phyloP scores from a whole-genome alignment of 2,888 invertebrate species.

The Synergus laeviventris region DNA sequence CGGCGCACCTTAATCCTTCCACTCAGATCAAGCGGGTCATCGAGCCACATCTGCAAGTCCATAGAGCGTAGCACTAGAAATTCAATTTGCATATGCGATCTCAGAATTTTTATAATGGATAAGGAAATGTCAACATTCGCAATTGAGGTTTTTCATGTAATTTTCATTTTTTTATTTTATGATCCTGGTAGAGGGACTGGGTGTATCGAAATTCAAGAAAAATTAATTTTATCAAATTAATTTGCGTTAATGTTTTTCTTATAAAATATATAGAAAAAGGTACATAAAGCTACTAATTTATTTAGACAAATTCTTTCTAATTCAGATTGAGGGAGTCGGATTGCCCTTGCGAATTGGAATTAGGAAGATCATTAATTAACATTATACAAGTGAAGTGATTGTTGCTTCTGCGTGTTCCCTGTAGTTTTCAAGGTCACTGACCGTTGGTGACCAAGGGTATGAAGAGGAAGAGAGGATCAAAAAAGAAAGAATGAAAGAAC shows the following conservation, averaged over 20 bases:
- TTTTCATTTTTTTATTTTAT: no score
- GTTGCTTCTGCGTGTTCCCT: background rate
- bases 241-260: no score
- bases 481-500: conserved; percentile 50
- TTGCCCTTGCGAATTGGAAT: no score
- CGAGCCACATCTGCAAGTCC: background rate
- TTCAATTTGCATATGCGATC: background rate
- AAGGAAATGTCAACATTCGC: background rate
- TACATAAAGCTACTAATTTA: no score
- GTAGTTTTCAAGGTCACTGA: conserved; percentile 59
- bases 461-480: conserved; percentile 38
- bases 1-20: conserved; percentile 32
- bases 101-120: background rate
- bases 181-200: no score
- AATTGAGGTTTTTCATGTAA: background rate
- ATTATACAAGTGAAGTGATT: background rate
- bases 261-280: no score
- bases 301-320: no score
- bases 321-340: no score
- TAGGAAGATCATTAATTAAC: background rate
- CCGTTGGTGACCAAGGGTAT: conserved; percentile 62
- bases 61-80: background rate
- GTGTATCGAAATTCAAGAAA: no score
- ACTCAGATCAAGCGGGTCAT: background rate
- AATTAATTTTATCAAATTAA: no score